Base-by-base conservation (phyloP, 2,888 invertebrate species). In the Dryococelus australis region DNA sequence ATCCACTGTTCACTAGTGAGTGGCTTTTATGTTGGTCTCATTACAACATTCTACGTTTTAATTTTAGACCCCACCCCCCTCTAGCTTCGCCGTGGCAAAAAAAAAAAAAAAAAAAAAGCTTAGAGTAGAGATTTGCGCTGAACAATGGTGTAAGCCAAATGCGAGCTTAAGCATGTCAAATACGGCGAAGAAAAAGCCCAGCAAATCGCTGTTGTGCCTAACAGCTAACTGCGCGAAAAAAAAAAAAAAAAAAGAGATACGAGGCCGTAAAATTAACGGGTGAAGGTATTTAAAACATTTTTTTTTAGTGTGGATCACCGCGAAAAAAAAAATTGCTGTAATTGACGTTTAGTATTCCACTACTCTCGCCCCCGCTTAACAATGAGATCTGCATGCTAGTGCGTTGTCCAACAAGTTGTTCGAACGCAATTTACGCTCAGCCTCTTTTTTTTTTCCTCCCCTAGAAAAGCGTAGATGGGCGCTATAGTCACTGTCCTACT, bases 241-340 rank as follows among this genome's bases (percentile, higher is more conserved):
- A 47, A 47, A 5, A 6, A 47, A 47, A 47, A 47, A 47, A 6
- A 47, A 47, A 9, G 65, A 20, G 24, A n/a, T n/a, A 65, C 65
- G 65, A 65, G 65, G 4, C 65, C n/a, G 24, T 65, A 20, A 65
- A 65, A 65, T 65, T 65, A 65, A 24, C 65, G 65, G 65, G n/a
- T n/a, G 65, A 65, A n/a, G 65, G 65, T 65, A 65, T 65, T 65
- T 65, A 65, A 65, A 65, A 65, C 65, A 20, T n/a, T 65, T 65
- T 65, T 65, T 51, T 65, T 65, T 65, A 9, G 65, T 24, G n/a
- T 20, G 65, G 65, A 65, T 65, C 24, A 8, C 24, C 65, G 8
- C n/a, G 65, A 3, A 8, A 24, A 65, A 65, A 51, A 51, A 51
- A 20, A 20, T 1, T 2, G n/a, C 12, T 6, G 12, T n/a, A 24